Conservation (phyloP, 2,888 invertebrate genomes). For the Pammene aurita region DNA sequence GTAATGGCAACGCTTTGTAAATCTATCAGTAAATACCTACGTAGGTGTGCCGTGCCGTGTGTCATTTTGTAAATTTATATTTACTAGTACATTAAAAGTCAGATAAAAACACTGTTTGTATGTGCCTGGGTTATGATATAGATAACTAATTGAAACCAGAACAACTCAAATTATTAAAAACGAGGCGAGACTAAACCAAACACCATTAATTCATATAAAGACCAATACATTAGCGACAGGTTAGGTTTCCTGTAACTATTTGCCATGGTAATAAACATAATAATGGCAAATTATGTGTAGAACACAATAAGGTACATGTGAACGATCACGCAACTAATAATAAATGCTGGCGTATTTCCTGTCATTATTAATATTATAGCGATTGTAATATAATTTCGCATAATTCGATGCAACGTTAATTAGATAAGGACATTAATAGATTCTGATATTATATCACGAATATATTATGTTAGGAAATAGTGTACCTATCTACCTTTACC, state of each 20-base stretch:
- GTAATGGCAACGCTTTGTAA: not conserved
- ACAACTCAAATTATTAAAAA: not conserved
- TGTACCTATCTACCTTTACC: too few relatives aligned
- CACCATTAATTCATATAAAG: slow-evolving; percentile 15
- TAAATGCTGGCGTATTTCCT: slow-evolving; percentile 51
- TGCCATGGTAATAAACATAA: slow-evolving; percentile 44
- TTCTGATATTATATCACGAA: not conserved
- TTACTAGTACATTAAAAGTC: not conserved
- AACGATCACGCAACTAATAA: slow-evolving; percentile 51
- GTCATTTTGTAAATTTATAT: not conserved
- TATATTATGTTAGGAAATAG: too few relatives aligned
- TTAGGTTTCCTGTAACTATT: slow-evolving; percentile 34
- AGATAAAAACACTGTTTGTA: too few relatives aligned
- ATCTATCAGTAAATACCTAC: not conserved
- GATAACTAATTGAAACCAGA: not conserved
- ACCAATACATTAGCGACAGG: slow-evolving; percentile 29
- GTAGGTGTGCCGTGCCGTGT: not conserved
- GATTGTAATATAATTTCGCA: slow-evolving; percentile 45
- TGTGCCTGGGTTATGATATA: too few relatives aligned
- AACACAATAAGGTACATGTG: slow-evolving; percentile 44
- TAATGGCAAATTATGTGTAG: slow-evolving; percentile 41
- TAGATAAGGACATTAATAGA: slow-evolving; percentile 19
- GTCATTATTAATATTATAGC: slow-evolving; percentile 47
- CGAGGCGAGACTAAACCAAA: not conserved
- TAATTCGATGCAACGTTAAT: slow-evolving; percentile 36